A percentile compares a stretch with the other conserved stretches of the same genome.
Conservation (phyloP, 2,888 invertebrate species). For the Parnassius glacialis region DNA sequence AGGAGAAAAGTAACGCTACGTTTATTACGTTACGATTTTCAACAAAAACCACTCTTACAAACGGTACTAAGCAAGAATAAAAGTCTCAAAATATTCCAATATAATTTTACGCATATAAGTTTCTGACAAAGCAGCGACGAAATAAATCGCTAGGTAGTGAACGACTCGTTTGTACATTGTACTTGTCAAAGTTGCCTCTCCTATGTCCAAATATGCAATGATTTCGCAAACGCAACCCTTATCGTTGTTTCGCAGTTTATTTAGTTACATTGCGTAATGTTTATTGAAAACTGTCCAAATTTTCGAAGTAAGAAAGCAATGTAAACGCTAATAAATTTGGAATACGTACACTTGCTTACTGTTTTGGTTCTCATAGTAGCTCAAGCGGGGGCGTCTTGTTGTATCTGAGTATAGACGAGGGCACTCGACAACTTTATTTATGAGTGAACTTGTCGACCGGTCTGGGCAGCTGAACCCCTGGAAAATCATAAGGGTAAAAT, state of each 20-base stretch:
- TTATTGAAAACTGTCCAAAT: neutral
- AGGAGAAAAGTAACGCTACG: too few species aligned
- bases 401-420: slow-evolving; percentile 48
- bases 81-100: slow-evolving; percentile 7
- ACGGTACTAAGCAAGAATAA: neutral
- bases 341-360: neutral
- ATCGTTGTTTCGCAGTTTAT: neutral
- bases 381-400: slow-evolving; percentile 43
- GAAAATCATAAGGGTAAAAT: slow-evolving; percentile 30
- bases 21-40: too few species aligned
- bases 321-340: neutral
- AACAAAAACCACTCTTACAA: too few species aligned
- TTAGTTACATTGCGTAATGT: slow-evolving; percentile 19
- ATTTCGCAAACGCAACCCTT: slow-evolving; percentile 1
- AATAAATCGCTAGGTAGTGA: slow-evolving; percentile 36
- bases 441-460: slow-evolving; percentile 53
- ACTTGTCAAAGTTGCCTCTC: slow-evolving; percentile 38
- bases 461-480: slow-evolving; percentile 31
- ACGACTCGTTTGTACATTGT: slow-evolving; percentile 39
- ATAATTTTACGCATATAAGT: slow-evolving; percentile 23
- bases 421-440: slow-evolving; percentile 62
- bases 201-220: slow-evolving; percentile 25
- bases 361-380: slow-evolving; percentile 21
- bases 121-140: slow-evolving; percentile 35
- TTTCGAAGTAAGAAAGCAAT: slow-evolving; percentile 2